A percentile compares a stretch with the other conserved stretches of the same genome.
phyloP scores from a whole-genome alignment of 2,113 vertebrate species.

The Thinocorus orbignyianus region DNA sequence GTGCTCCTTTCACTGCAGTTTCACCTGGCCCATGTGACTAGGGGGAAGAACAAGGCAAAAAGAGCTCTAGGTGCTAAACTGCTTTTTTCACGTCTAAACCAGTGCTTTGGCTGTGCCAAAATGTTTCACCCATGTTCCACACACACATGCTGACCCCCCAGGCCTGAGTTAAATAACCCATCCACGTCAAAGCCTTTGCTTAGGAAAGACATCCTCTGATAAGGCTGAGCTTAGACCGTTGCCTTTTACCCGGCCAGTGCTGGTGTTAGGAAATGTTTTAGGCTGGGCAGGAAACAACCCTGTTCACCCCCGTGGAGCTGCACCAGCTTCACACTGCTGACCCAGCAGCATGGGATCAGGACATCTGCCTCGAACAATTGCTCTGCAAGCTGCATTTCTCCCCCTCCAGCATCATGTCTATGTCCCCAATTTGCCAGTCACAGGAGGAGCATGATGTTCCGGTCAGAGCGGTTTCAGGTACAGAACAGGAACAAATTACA shows the following conservation, averaged over 20 bases:
- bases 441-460: neutral
- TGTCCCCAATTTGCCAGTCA: neutral
- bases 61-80: neutral
- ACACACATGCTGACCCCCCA: neutral
- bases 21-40: neutral
- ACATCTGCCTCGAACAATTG: neutral
- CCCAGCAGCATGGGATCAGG: fast-evolving
- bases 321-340: neutral
- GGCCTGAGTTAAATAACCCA: neutral
- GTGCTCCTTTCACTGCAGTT: neutral
- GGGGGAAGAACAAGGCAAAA: neutral
- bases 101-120: neutral
- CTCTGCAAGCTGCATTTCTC: neutral
- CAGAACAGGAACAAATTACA: neutral
- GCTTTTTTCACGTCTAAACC: neutral
- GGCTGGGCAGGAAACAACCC: neutral
- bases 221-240: neutral
- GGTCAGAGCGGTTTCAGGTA: neutral
- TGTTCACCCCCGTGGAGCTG: neutral
- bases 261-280: neutral
- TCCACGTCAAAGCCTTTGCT: neutral
- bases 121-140: neutral
- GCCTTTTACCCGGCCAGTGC: neutral
- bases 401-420: neutral
- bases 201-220: neutral